These are phyloP conservation scores for Neoarius graeffei DNA, from an alignment of 2,113 vertebrate genomes.

Conservation along the genomic window DNA sequence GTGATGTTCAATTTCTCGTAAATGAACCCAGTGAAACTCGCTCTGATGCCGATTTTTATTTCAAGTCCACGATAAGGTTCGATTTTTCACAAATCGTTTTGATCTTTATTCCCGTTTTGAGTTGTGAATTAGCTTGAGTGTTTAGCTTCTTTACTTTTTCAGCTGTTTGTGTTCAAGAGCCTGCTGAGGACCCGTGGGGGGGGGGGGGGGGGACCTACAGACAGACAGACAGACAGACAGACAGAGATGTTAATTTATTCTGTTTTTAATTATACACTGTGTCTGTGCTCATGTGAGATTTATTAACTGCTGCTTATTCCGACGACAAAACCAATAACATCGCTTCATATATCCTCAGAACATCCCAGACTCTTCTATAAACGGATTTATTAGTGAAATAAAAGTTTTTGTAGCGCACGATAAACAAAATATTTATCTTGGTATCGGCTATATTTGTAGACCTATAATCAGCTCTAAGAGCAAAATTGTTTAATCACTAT, in stretches of 20 bases:
- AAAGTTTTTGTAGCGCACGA: conserved; percentile 3
- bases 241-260: conserved; percentile 1
- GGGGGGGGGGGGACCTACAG: neutral
- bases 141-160: neutral
- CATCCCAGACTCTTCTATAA: neutral
- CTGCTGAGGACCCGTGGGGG: neutral
- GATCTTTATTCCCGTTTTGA: neutral
- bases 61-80: neutral
- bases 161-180: neutral
- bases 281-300: neutral
- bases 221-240: conserved; percentile 3
- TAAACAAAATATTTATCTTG: neutral
- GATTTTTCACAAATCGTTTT: too few relatives aligned
- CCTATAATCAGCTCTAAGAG: neutral
- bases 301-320: conserved; percentile 5
- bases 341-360: neutral
- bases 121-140: neutral
- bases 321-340: neutral
- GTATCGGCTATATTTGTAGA: neutral
- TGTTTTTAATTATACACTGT: neutral
- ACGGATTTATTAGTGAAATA: conserved; percentile 18
- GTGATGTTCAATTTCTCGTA: neutral
- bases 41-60: neutral
- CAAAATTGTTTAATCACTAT: neutral
- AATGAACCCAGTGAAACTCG: neutral